Conservation (phyloP, 1,140 invertebrate species). For the Aethina tumida region DNA sequence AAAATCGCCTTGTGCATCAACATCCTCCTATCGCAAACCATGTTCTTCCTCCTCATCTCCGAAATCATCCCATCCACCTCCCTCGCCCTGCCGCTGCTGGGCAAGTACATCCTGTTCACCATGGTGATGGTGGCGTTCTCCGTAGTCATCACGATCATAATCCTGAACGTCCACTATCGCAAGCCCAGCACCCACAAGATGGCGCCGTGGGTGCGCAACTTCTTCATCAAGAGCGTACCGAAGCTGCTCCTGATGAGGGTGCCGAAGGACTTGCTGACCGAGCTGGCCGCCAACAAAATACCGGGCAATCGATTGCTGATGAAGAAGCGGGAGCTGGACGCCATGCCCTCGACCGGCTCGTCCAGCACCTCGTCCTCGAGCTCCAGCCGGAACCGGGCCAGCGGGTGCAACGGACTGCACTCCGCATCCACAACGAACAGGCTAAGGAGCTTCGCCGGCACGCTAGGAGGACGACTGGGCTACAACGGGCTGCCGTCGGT, state of each 20-base stretch:
- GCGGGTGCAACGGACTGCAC: constrained; percentile 70
- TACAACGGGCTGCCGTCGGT: constrained; percentile 72
- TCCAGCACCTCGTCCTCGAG: constrained; percentile 56
- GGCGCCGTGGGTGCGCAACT: constrained; percentile 79
- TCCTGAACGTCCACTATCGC: constrained; percentile 98
- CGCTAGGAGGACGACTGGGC: constrained; percentile 50
- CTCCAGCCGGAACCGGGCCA: constrained; percentile 35
- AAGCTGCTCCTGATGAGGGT: constrained; percentile 78
- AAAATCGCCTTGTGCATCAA: constrained; percentile 98
- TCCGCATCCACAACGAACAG: constrained; percentile 59
- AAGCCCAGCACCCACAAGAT: constrained; percentile 97
- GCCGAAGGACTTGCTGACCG: constrained; percentile 67
- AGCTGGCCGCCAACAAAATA: constrained; percentile 70
- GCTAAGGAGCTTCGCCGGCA: constrained; percentile 59
- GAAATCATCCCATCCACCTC: constrained; percentile 99
- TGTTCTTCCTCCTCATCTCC: constrained; percentile 97
- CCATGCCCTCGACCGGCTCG: constrained; percentile 54
- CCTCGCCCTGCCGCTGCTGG: constrained; percentile 87
- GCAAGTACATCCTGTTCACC: constrained; percentile 97
- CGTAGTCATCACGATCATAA: constrained; percentile 93
- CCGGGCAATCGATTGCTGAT: constrained; percentile 42
- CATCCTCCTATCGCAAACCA: constrained; percentile 95
- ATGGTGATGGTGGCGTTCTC: constrained; percentile 96
- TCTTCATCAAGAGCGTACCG: constrained; percentile 80
- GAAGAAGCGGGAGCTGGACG: constrained; percentile 46